Base-by-base conservation (phyloP, 2,888 invertebrate genomes). In the Phengaris arion region DNA sequence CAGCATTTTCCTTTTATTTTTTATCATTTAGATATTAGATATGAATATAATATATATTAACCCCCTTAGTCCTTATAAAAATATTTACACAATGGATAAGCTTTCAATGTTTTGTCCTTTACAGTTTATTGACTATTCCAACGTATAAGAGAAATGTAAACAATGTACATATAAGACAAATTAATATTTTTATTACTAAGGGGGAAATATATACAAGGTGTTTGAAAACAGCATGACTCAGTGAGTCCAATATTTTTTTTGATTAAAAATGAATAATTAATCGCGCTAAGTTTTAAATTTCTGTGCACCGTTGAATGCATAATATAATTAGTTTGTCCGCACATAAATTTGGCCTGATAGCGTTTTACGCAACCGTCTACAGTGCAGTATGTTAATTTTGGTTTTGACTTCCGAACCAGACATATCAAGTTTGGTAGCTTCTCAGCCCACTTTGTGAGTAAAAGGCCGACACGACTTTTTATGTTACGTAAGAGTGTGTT, bases 401-500 rank as follows among this genome's bases (percentile, higher is more conserved):
- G 74, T 78, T 76, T 75, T 75, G 76, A 79, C 76, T 79, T 78
- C 78, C 77, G 79, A 79, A 79, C 77, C 74, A 74, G 79, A 79
- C 77, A 77, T 77, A 76, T 77, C 79, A 79, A 77, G 79, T 79
- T 79, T 79, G 78, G 76, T 77, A 68, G 79, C 79, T 79, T 79
- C 77, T 77, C 77, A 76, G 76, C 75, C 77, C 78, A 79, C 79
- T 77, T 79, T 77, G 73, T 76, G 75, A 77, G 79, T 77, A 77
- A 79, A 80, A 79, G 79, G 79, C 77, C 77, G 78, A 76, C 74
- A 75, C 77, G 75, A 77, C 77, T 77, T 77, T 77, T 77, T 76
- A 78, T 76, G 74, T 79, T 79, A 74, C 77, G 74, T 78, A 79
- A 79, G 51, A 77, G 76, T 76, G 75, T 77, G 78, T 78, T 77